phyloP scores from a whole-genome alignment of 2,888 invertebrate species.

The Zaprionus obscuricornis region DNA sequence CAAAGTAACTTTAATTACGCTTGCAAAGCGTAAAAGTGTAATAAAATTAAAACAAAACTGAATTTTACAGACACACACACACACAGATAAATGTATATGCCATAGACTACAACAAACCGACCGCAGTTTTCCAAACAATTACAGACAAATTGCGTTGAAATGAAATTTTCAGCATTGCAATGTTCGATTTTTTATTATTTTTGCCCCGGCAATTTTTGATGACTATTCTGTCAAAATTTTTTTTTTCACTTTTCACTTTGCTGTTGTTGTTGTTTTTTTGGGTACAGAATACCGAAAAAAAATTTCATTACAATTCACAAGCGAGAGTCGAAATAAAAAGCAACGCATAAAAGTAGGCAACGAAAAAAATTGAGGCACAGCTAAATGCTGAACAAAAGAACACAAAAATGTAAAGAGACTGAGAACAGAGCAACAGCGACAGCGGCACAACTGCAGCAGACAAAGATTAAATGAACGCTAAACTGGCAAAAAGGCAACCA shows the following conservation, averaged over 20 bases:
- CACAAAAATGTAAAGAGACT: slow-evolving; percentile 7
- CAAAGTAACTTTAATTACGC: too few relatives aligned
- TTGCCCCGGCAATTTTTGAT: slow-evolving; percentile 43
- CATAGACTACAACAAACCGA: too few relatives aligned
- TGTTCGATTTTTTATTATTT: slow-evolving; percentile 63
- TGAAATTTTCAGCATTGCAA: slow-evolving; percentile 68
- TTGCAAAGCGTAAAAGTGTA: too few relatives aligned
- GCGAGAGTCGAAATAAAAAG: slow-evolving; percentile 42
- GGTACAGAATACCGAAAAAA: slow-evolving; percentile 48
- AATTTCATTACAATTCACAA: slow-evolving; percentile 70
- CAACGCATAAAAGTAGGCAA: slow-evolving; percentile 70
- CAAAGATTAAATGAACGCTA: slow-evolving; percentile 79
- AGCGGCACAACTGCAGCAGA: slow-evolving; percentile 76
- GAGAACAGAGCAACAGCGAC: slow-evolving; percentile 44
- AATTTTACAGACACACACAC: too few relatives aligned
- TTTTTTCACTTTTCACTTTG: slow-evolving; percentile 28
- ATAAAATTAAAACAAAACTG: too few relatives aligned
- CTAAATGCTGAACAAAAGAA: slow-evolving; percentile 66
- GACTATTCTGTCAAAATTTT: too few relatives aligned
- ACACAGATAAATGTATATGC: too few relatives aligned
- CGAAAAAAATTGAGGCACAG: slow-evolving; percentile 66
- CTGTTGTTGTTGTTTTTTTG: slow-evolving; percentile 21
- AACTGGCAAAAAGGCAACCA: slow-evolving; percentile 62
- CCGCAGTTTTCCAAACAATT: slow-evolving; percentile 73
- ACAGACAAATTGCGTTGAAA: slow-evolving; percentile 72